These are phyloP conservation scores for Microplitis mediator DNA, from an alignment of 1,140 invertebrate genomes.

Conservation along the genomic window DNA sequence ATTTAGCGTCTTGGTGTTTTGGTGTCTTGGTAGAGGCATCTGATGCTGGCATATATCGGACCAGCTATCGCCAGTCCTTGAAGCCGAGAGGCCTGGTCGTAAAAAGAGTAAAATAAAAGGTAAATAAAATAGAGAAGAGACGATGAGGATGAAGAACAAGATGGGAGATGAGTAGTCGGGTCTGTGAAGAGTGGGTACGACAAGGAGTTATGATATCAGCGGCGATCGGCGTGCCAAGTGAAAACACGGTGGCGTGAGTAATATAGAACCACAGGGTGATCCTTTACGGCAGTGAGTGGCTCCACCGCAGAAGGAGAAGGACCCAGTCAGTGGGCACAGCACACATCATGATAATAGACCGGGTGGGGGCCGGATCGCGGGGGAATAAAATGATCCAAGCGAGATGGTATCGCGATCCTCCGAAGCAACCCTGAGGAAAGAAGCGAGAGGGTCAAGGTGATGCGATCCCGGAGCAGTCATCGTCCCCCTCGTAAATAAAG, in stretches of 20 bases:
- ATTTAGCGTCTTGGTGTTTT: slow-evolving; percentile 4
- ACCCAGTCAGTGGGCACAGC: neutral
- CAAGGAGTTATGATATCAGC: slow-evolving; percentile 64
- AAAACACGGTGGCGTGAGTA: slow-evolving; percentile 63
- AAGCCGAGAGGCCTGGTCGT: slow-evolving; percentile 9
- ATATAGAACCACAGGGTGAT: slow-evolving; percentile 61
- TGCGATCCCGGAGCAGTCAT: slow-evolving; percentile 49
- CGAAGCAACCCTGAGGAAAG: slow-evolving; percentile 27
- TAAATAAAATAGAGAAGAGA: neutral
- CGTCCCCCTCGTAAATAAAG: slow-evolving; percentile 57
- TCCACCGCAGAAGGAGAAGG: neutral
- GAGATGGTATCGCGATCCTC: slow-evolving; percentile 27
- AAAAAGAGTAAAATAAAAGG: neutral
- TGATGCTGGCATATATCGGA: slow-evolving; percentile 43
- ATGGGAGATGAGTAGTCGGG: slow-evolving; percentile 44
- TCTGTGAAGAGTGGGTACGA: slow-evolving; percentile 55
- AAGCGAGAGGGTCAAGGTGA: slow-evolving; percentile 50
- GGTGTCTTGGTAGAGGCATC: neutral
- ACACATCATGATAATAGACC: slow-evolving; percentile 10
- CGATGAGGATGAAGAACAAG: slow-evolving; percentile 28
- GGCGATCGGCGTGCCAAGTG: slow-evolving; percentile 60
- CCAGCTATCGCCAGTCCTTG: slow-evolving; percentile 50
- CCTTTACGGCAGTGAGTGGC: slow-evolving; percentile 49
- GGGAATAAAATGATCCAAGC: slow-evolving; percentile 24
- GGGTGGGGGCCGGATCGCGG: slow-evolving; percentile 25